Evolutionary conservation across 2,888 invertebrate species (phyloP).

Genomic region (Orthosia incerta): DNA sequence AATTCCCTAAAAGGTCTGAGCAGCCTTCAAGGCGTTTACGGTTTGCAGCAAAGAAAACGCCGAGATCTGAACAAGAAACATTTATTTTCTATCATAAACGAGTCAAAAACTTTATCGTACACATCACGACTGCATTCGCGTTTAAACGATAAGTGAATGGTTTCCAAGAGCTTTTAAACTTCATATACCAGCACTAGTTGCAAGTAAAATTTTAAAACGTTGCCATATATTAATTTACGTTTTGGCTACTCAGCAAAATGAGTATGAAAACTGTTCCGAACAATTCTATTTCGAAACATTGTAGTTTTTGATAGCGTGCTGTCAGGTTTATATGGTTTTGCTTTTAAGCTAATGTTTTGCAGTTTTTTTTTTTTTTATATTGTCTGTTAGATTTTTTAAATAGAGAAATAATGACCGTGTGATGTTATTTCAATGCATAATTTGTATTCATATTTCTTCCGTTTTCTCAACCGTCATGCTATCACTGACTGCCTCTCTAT

Average conservation of each 20-base stretch:
- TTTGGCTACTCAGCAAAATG: slow-evolving; percentile 47
- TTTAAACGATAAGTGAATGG: slow-evolving; percentile 60
- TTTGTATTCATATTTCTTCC: not conserved
- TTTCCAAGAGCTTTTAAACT: slow-evolving; percentile 63
- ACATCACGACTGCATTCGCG: slow-evolving; percentile 39
- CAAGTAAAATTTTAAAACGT: slow-evolving; percentile 57
- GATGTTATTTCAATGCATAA: not conserved
- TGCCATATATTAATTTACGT: slow-evolving; percentile 56
- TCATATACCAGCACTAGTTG: slow-evolving; percentile 44
- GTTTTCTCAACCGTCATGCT: no score
- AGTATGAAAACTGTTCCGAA: slow-evolving; percentile 33
- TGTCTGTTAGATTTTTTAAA: not conserved
- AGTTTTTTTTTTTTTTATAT: not conserved
- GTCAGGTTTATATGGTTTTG: slow-evolving; percentile 10
- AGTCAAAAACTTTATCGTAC: slow-evolving; percentile 41
- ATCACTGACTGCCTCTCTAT: no score
- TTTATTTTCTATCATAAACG: slow-evolving; percentile 26
- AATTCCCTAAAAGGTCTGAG: no score
- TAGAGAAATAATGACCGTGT: not conserved
- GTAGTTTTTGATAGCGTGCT: slow-evolving; percentile 16
- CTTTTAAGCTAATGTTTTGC: not conserved
- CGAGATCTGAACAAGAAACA: no score
- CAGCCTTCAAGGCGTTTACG: no score
- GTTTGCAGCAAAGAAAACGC: no score
- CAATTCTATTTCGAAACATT: slow-evolving; percentile 28